Evolutionary conservation across 2,888 invertebrate genomes (phyloP).

Genomic region (Drosophila picticornis): DNA sequence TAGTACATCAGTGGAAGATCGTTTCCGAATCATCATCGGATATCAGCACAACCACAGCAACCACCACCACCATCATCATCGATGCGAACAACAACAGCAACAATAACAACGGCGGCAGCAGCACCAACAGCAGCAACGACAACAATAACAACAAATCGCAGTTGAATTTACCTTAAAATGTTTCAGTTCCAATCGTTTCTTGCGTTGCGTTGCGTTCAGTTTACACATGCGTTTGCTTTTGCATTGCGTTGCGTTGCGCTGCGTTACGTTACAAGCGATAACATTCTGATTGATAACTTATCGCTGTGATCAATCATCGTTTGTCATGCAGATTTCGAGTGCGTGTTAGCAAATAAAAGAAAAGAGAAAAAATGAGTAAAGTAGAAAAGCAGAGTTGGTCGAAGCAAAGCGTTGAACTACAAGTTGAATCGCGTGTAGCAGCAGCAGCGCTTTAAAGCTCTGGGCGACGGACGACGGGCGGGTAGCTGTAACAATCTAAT

Average conservation of each 20-base stretch:
- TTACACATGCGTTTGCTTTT: conserved; percentile 5
- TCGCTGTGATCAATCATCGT: conserved; percentile 15
- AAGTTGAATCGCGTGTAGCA: conserved; percentile 63
- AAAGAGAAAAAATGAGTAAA: not conserved
- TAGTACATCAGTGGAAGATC: conserved; percentile 43
- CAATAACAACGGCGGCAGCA: conserved; percentile 2
- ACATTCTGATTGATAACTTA: conserved; percentile 2
- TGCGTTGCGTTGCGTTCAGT: conserved; percentile 21
- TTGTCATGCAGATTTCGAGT: conserved; percentile 16
- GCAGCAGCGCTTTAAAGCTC: conserved; percentile 55
- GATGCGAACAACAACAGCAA: conserved; percentile 26
- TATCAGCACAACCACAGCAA: conserved; percentile 1
- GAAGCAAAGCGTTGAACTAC: conserved; percentile 75
- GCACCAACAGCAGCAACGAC: conserved; percentile 5
- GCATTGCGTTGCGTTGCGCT: conserved; percentile 4
- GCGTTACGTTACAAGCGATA: conserved; percentile 12
- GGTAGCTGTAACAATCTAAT: conserved; percentile 82
- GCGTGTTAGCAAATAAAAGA: conserved; percentile 11
- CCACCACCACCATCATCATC: conserved; percentile 21
- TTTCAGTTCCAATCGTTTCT: conserved; percentile 38
- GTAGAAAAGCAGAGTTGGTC: conserved; percentile 38
- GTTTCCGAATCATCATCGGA: conserved; percentile 31
- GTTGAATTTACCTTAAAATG: conserved; percentile 11
- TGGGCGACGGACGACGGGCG: conserved; percentile 74
- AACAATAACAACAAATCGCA: conserved; percentile 13